These are phyloP conservation scores for Gymnothorax reevesii DNA, from an alignment of 2,797 vertebrate species.

Conservation along the genomic window DNA sequence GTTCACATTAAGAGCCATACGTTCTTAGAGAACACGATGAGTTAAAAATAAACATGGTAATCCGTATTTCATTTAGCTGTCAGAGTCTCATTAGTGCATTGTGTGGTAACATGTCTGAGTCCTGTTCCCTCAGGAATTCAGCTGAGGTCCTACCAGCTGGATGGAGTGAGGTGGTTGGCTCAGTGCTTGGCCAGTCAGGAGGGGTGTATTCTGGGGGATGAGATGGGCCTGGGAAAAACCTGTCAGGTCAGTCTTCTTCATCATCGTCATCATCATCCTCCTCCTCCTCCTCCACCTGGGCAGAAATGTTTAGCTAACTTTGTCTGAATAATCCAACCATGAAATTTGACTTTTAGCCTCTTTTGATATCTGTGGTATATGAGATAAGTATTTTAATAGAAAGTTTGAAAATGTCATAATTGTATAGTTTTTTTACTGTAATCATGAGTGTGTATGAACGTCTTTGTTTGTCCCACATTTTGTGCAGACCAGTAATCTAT, in stretches of 20 bases:
- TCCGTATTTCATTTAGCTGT: neutral
- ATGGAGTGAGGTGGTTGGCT: constrained; percentile 84
- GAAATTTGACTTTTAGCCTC: neutral
- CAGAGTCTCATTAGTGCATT: neutral
- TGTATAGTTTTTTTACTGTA: neutral
- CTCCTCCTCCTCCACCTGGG: neutral
- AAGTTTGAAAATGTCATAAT: neutral
- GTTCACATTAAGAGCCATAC: neutral
- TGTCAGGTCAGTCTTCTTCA: constrained; percentile 78
- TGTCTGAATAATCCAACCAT: neutral
- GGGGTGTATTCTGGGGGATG: constrained; percentile 90
- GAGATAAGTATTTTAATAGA: neutral
- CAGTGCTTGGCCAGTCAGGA: constrained; percentile 72
- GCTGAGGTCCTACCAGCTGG: constrained; percentile 81
- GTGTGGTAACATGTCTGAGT: neutral
- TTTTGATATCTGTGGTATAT: neutral
- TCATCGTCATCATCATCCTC: neutral
- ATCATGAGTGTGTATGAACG: too few species aligned
- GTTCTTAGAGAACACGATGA: neutral
- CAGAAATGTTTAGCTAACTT: neutral
- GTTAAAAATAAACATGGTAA: neutral
- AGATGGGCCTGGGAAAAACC: constrained; percentile 96
- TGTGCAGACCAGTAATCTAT: too few species aligned
- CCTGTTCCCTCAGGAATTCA: constrained; percentile 69
- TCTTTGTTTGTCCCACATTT: too few species aligned